Base-by-base conservation (phyloP, 2,888 invertebrate genomes). In the Acleris sparsana region DNA sequence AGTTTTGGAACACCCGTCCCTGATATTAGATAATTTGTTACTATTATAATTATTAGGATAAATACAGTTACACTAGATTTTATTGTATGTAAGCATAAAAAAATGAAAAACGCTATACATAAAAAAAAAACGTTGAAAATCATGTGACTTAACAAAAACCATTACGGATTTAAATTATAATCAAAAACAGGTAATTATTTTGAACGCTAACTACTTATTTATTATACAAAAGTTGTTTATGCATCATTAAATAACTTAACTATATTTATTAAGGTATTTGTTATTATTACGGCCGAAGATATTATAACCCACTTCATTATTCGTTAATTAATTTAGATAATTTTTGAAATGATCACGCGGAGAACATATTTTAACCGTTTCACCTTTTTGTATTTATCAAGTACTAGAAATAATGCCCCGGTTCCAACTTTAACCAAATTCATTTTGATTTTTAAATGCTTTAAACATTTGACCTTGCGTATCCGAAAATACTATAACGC, bases 151-250 rank as follows among this genome's bases (percentile, higher is more conserved):
- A 46, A 22, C 55, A 20, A 44, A 58, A 61, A 58, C 58, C 51
- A 48, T 66, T 51, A 57, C 51, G 49, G 52, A 53, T 69, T 53
- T 61, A 66, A 69, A 57, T 70, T 72, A 46, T 7, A 17, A 46
- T n/a, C 46, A 71, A 69, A 33, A 72, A 75, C 72, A 79, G 77
- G 77, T 70, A 70, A 78, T 78, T 80, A 80, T 77, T 80, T 87
- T 85, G 81, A 85, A 88, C 78, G 80, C 90, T 90, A 91, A 87
- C 91, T 91, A 91, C 88, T 87, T 89, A 90, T 84, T 87, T 89
- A 90, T 83, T 70, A 84, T 89, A 89, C 87, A 89, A 84, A 78
- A 79, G 79, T 82, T 81, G 82, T 87, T 84, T 86, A 87, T 88
- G 89, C 87, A 87, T 80, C 78, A 86, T 84, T 88, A 84, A 89